A percentile compares a stretch with the other conserved stretches of the same genome.
phyloP scores from a whole-genome alignment of 2,113 vertebrate species.

The Limanda limanda region DNA sequence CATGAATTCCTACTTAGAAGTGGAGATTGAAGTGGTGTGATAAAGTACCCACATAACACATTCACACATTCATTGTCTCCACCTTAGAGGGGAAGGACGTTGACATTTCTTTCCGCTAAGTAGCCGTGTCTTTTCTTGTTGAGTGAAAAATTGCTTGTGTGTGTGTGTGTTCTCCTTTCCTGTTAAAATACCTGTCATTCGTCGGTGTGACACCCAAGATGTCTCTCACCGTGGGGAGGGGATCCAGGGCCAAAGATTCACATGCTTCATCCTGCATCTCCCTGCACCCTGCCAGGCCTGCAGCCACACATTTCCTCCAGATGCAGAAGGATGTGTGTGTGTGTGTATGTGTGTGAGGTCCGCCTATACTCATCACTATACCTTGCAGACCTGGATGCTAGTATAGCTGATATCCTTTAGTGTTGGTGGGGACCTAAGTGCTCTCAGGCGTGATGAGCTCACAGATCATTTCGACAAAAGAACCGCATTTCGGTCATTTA shows the following conservation, averaged over 20 bases:
- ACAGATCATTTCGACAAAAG: background rate
- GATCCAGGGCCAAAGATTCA: constrained; percentile 44
- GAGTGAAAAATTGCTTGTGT: constrained; percentile 35
- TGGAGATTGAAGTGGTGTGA: constrained; percentile 36
- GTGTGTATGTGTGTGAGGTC: constrained; percentile 56
- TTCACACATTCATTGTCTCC: background rate
- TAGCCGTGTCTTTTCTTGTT: constrained; percentile 15
- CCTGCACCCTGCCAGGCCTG: constrained; percentile 55
- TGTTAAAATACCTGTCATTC: constrained; percentile 58
- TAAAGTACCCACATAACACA: constrained; percentile 6
- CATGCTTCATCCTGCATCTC: constrained; percentile 60
- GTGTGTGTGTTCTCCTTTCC: constrained; percentile 16
- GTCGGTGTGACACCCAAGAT: constrained; percentile 57
- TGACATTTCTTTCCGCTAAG: constrained; percentile 20
- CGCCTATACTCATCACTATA: constrained; percentile 27
- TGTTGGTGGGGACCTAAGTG: no score
- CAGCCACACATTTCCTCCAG: constrained; percentile 76
- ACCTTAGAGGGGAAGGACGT: constrained; percentile 18
- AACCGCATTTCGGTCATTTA: no score
- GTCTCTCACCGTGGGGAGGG: constrained; percentile 42
- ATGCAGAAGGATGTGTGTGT: constrained; percentile 61
- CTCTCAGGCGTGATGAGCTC: background rate
- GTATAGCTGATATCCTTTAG: background rate
- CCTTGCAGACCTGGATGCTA: background rate
- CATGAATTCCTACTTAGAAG: constrained; percentile 1